phyloP scores from a whole-genome alignment of 2,113 vertebrate species.

The Hemicordylus capensis region DNA sequence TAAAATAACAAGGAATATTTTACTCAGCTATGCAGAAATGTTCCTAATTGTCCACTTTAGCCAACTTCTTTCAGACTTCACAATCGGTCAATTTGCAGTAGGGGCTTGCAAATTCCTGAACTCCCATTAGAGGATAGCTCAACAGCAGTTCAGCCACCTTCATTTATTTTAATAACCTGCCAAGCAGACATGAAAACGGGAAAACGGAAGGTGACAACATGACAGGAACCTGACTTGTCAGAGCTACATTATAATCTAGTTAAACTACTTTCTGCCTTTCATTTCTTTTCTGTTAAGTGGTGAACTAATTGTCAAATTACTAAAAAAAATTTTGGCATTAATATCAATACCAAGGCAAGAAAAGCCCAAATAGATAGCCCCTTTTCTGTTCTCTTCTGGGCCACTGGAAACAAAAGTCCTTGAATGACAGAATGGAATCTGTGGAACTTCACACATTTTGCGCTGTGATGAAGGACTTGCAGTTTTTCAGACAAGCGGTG shows the following conservation, averaged over 20 bases:
- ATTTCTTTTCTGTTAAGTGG: slow-evolving; percentile 80
- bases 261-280: slow-evolving; percentile 84
- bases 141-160: slow-evolving; percentile 85
- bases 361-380: slow-evolving; percentile 50
- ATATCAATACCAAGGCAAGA: slow-evolving; percentile 73
- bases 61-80: slow-evolving; percentile 89
- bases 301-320: slow-evolving; percentile 87
- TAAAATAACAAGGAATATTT: slow-evolving; percentile 99
- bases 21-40: slow-evolving; percentile 90
- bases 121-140: slow-evolving; percentile 88
- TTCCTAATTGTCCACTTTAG: slow-evolving; percentile 98
- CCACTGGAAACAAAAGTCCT: slow-evolving; percentile 43
- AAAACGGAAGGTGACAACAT: slow-evolving; percentile 88
- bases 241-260: slow-evolving; percentile 88
- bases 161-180: slow-evolving; percentile 99
- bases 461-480: not conserved
- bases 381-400: slow-evolving; percentile 43
- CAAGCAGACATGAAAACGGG: slow-evolving; percentile 97
- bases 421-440: slow-evolving; percentile 31
- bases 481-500: not conserved
- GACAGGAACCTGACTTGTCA: slow-evolving; percentile 94
- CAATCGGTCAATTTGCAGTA: slow-evolving; percentile 89
- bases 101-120: slow-evolving; percentile 85
- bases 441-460: not conserved
- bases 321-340: slow-evolving; percentile 86